These are phyloP conservation scores for Carcina quercana DNA, from an alignment of 2,888 invertebrate genomes.

Conservation along the genomic window DNA sequence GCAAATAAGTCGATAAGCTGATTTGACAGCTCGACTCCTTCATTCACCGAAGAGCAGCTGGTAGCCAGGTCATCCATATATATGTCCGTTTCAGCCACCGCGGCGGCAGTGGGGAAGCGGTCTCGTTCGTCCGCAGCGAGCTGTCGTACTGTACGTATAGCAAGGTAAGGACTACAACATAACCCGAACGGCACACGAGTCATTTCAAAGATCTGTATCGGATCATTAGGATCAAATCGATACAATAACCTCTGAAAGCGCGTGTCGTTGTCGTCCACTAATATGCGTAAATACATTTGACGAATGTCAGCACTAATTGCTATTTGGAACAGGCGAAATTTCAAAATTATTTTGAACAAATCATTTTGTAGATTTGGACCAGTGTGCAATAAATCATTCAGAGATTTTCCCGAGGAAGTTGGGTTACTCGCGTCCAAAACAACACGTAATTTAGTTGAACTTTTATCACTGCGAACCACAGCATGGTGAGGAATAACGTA, in stretches of 20 bases:
- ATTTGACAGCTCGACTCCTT: too few species aligned
- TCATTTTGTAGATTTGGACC: constrained; percentile 16
- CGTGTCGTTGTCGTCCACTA: constrained; percentile 11
- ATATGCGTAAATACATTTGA: constrained; percentile 17
- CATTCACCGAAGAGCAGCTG: too few species aligned
- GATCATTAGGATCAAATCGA: constrained; percentile 11
- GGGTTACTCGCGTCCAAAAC: constrained; percentile 11
- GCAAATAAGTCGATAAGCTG: not conserved
- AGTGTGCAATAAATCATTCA: constrained; percentile 15
- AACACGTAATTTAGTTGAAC: constrained; percentile 1
- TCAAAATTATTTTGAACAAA: constrained; percentile 16
- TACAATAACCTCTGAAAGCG: constrained; percentile 14
- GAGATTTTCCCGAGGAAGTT: constrained; percentile 8
- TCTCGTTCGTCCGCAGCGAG: constrained; percentile 9
- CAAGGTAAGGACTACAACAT: constrained; percentile 12
- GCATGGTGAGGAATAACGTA: constrained; percentile 2
- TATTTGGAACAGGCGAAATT: constrained; percentile 14
- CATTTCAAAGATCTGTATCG: constrained; percentile 9
- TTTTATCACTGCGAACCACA: not conserved
- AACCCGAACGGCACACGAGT: constrained; percentile 16
- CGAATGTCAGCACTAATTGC: constrained; percentile 16
- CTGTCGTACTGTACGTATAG: constrained; percentile 13
- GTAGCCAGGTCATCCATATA: not conserved
- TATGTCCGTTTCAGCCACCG: not conserved
- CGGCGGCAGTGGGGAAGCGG: constrained; percentile 6